These are phyloP conservation scores for Cyprinella venusta DNA, from an alignment of 2,797 vertebrate species.

Conservation along the genomic window DNA sequence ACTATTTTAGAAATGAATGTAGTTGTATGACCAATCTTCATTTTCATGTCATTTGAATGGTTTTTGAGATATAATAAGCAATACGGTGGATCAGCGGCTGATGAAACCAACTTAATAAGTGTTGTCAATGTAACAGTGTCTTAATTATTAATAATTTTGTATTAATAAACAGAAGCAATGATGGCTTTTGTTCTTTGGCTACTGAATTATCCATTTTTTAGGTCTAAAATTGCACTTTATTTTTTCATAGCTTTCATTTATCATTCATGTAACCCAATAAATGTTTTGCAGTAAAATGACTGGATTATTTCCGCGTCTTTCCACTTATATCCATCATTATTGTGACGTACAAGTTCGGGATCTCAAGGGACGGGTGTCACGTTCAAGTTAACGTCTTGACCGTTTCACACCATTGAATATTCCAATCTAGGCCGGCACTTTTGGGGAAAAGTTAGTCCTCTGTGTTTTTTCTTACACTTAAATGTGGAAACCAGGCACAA, in stretches of 20 bases:
- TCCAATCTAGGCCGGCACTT: constrained; percentile 42
- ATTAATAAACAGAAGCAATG: constrained; percentile 23
- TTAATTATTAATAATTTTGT: constrained; percentile 10
- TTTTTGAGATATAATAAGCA: not conserved
- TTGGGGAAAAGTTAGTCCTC: constrained; percentile 65
- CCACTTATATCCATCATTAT: not conserved
- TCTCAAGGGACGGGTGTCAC: constrained; percentile 10
- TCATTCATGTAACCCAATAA: constrained; percentile 50
- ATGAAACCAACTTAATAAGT: not conserved
- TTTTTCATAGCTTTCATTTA: not conserved
- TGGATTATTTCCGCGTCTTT: not conserved
- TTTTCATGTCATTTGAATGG: constrained; percentile 2
- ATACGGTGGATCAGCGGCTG: not conserved
- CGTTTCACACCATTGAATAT: constrained; percentile 54
- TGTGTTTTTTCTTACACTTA: constrained; percentile 59
- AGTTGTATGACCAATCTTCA: not conserved
- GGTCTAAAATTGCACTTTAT: constrained; percentile 66
- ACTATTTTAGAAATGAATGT: not conserved
- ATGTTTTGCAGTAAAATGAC: constrained; percentile 30
- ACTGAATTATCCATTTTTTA: constrained; percentile 9
- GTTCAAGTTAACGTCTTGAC: constrained; percentile 33
- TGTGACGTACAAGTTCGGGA: not conserved
- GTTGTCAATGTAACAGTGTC: not conserved
- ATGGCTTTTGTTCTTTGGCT: constrained; percentile 15
- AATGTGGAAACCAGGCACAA: constrained; percentile 75